Percentiles rank a stretch among this genome's conserved stretches.
phyloP scores from a whole-genome alignment of 1,140 invertebrate genomes.

The Hycleus cichorii region DNA sequence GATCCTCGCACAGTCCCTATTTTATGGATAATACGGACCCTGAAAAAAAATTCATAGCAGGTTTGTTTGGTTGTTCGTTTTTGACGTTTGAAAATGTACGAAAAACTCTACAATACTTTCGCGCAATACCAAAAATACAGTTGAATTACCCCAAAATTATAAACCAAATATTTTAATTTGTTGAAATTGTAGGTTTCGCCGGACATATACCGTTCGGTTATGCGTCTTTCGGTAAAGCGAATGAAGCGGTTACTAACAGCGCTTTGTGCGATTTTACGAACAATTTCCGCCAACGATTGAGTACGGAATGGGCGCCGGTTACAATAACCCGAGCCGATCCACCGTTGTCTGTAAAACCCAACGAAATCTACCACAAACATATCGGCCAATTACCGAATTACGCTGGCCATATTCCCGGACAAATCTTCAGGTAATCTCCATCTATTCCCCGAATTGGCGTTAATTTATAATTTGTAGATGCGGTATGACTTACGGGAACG shows the following conservation, averaged over 20 bases:
- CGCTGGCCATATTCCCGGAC: slow-evolving; percentile 63
- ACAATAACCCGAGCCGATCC: slow-evolving; percentile 45
- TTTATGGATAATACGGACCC: slow-evolving; percentile 58
- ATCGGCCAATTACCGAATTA: slow-evolving; percentile 66
- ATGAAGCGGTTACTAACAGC: slow-evolving; percentile 54
- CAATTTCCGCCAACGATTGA: slow-evolving; percentile 57
- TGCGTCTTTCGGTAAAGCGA: slow-evolving; percentile 53
- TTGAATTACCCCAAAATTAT: background rate
- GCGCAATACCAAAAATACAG: slow-evolving; percentile 32
- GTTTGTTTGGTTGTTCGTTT: slow-evolving; percentile 29
- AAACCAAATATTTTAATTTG: background rate
- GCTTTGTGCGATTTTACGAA: slow-evolving; percentile 60
- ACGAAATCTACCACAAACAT: slow-evolving; percentile 60
- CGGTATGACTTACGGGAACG: slow-evolving; percentile 63
- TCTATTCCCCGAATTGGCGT: background rate
- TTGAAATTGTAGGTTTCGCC: slow-evolving; percentile 46
- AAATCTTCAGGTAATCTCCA: slow-evolving; percentile 50
- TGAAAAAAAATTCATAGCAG: slow-evolving; percentile 57
- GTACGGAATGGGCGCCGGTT: slow-evolving; percentile 61
- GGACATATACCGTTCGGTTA: slow-evolving; percentile 61
- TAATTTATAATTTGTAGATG: slow-evolving; percentile 42
- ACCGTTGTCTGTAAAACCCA: slow-evolving; percentile 43
- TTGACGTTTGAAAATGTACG: slow-evolving; percentile 27
- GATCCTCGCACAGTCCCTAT: slow-evolving; percentile 56
- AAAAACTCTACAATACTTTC: slow-evolving; percentile 33